Evolutionary conservation across 1,140 invertebrate species (phyloP).

Genomic region (Trichonephila inaurata): DNA sequence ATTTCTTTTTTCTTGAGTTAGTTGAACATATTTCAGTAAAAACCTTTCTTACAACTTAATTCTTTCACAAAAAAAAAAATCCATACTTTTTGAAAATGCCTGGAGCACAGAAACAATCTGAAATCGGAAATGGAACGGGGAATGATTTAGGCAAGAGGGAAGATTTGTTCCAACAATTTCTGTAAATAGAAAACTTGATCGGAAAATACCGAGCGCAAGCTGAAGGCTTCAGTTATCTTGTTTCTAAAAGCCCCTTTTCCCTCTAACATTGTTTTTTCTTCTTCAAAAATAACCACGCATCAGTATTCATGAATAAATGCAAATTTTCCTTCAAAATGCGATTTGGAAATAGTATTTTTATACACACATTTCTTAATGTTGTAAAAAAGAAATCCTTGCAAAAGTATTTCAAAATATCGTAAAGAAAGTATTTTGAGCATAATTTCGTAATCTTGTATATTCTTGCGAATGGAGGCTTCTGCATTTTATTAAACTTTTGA

Average conservation of each 20-base stretch:
- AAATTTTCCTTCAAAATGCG: constrained; percentile 10
- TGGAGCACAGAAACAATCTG: neutral
- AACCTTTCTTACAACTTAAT: neutral
- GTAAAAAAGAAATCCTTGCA: neutral
- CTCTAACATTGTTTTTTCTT: neutral
- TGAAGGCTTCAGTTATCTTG: constrained; percentile 3
- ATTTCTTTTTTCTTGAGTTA: neutral
- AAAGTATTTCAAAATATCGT: neutral
- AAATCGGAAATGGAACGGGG: neutral
- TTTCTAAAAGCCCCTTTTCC: neutral
- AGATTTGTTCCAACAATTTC: constrained; percentile 26
- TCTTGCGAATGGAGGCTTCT: neutral
- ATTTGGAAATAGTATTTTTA: neutral
- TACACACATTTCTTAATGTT: neutral
- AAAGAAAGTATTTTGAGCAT: neutral
- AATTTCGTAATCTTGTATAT: neutral
- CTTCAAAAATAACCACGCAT: neutral
- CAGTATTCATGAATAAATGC: constrained; percentile 35
- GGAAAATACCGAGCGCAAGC: neutral
- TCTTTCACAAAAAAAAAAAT: neutral
- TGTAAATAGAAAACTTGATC: constrained; percentile 23
- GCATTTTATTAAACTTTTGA: neutral
- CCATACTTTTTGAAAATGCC: neutral
- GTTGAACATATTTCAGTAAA: neutral
- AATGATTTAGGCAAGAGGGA: neutral